Evolutionary conservation across 2,113 vertebrate genomes (phyloP), one percentile per base, ranked within the genome.

Genomic region (Blennius ocellaris): DNA sequence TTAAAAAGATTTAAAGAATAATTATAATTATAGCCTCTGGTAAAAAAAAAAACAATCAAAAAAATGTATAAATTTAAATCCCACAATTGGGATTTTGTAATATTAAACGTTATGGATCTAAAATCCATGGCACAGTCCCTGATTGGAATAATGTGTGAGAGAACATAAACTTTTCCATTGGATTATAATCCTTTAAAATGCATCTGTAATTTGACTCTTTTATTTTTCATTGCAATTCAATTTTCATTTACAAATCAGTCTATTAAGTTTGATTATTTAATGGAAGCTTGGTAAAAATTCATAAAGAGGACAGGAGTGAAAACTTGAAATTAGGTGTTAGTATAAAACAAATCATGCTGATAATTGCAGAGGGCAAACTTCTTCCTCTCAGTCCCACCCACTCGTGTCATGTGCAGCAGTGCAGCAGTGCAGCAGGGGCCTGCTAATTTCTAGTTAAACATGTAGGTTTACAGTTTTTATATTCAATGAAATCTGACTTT

Each of bases 351-450:
- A 11, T 53, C 40, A 11, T 39, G 8, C 14, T 53, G 55, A 52
- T 69, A 68, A 81, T 70, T 47, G 36, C 64, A 74, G 16, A 37
- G 15, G 63, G 53, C 45, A 40, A 8, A 38, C 37, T 15, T 47
- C 70, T 63, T 67, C 36, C 21, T 65, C 5, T 64, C 56, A 55
- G 47, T 63, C 14, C 40, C 16, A 55, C 51, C 15, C 62, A 54
- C 50, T 65, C 11, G 9, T 7, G 12, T 61, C 43, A 40, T 15
- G 21, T 59, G 64, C 49, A 74, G 49, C 60, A 73, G 21, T n/a
- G n/a, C n/a, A n/a, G 56, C 73, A 52, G 39, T 53, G 54, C 55
- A 69, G 49, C 60, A 73, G 21, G n/a, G 9, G 36, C 2, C 3
- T 37, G 1, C 54, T 10, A 21, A 16, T 61, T 73, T 67, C 43